These are phyloP conservation scores for Caenorhabditis sp. DNA, from an alignment of 2,888 invertebrate genomes.

Conservation along the genomic window DNA sequence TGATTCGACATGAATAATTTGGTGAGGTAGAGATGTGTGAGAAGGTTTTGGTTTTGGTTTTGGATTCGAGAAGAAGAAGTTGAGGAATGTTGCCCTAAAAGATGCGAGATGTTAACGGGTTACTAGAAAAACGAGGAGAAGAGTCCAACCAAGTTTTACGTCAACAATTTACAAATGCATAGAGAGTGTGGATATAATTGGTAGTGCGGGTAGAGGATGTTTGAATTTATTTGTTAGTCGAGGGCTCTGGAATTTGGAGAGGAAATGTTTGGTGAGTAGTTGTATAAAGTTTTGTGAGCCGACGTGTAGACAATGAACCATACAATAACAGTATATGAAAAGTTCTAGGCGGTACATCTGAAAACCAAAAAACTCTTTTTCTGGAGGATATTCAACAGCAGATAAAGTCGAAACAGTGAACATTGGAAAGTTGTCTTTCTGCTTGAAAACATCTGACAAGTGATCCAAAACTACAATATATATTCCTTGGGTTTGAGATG, in stretches of 20 bases:
- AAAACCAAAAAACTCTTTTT: too few relatives aligned
- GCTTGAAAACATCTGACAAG: too few relatives aligned
- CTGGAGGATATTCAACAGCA: too few relatives aligned
- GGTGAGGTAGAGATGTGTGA: neutral
- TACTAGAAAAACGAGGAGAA: neutral
- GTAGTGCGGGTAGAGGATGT: neutral
- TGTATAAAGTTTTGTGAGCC: too few relatives aligned
- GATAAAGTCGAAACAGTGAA: too few relatives aligned
- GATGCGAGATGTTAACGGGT: slow-evolving; percentile 18
- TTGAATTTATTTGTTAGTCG: slow-evolving; percentile 28
- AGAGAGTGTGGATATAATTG: slow-evolving; percentile 20
- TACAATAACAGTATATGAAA: too few relatives aligned
- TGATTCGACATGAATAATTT: slow-evolving; percentile 52
- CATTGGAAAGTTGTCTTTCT: too few relatives aligned
- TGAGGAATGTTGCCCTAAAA: neutral
- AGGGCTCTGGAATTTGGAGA: neutral
- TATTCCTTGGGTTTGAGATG: too few relatives aligned
- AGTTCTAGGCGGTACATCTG: too few relatives aligned
- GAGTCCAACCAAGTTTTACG: slow-evolving; percentile 21
- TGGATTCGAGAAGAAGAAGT: neutral
- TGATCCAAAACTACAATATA: too few relatives aligned
- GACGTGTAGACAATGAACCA: too few relatives aligned
- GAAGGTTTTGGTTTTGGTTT: slow-evolving; percentile 14
- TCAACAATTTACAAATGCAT: slow-evolving; percentile 53
- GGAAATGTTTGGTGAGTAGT: neutral